Conservation (phyloP, 2,113 vertebrate genomes). For the Rhea americana region DNA sequence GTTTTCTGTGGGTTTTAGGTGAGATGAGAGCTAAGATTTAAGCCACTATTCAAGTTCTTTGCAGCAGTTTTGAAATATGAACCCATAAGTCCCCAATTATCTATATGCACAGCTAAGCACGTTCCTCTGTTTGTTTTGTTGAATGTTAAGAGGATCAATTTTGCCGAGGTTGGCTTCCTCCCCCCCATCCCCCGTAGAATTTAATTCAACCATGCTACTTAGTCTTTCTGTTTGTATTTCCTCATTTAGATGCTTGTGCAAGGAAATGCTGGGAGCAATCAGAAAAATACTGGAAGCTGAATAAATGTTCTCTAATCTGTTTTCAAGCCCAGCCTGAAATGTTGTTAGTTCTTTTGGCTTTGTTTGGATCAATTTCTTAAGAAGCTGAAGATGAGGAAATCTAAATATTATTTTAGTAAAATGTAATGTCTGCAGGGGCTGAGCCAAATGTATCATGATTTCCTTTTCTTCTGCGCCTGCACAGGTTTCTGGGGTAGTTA, state of each 20-base stretch:
- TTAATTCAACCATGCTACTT: conserved; percentile 15
- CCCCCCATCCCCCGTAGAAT: not conserved
- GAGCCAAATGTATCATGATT: not conserved
- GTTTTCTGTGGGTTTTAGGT: not conserved
- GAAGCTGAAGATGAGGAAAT: conserved; percentile 58
- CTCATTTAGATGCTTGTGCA: not conserved
- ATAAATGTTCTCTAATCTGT: conserved; percentile 49
- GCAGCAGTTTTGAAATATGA: conserved; percentile 29
- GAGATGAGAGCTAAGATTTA: conserved; percentile 15
- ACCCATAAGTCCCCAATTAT: conserved; percentile 7
- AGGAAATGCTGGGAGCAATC: conserved; percentile 9
- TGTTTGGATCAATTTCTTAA: conserved; percentile 58
- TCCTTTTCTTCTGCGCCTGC: not conserved
- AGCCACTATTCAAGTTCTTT: conserved; percentile 18
- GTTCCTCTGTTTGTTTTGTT: conserved; percentile 7
- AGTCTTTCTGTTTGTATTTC: not conserved
- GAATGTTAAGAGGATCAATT: conserved; percentile 32
- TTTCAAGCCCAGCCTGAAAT: conserved; percentile 39
- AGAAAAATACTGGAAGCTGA: conserved; percentile 38
- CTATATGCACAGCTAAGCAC: not conserved
- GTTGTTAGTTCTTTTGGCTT: conserved; percentile 34
- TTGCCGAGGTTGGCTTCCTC: not conserved
- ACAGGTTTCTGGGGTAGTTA: not conserved
- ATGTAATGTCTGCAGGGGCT: conserved; percentile 18
- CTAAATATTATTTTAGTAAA: conserved; percentile 66